Evolutionary conservation across 2,113 vertebrate genomes (phyloP), one percentile per base, ranked within the genome.

Genomic region (Arenaria interpres): DNA sequence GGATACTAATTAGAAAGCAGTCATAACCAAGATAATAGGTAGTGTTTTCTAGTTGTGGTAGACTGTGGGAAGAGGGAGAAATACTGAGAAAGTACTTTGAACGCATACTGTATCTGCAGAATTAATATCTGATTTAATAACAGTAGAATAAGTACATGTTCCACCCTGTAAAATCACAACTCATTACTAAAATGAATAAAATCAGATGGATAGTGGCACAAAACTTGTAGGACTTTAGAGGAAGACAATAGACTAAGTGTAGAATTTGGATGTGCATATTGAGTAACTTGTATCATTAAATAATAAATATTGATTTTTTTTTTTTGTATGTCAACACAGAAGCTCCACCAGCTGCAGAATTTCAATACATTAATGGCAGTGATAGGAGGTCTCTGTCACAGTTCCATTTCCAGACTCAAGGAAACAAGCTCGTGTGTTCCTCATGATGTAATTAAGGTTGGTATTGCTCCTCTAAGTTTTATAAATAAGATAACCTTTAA

Each of bases 351-450:
- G 75, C 98, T 99, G 87, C 99, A 99, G 98, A 99, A 99, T 98
- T 99, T 99, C 96, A 99, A 99, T 97, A 99, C 99, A 12, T 95
- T 99, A 98, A 99, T 99, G 99, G 99, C 99, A 17, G 99, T 99
- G 93, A 99, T 99, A 83, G 99, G 99, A 73, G 99, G 99, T 62
- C 98, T 99, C 8, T 99, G 99, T 86, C 99, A 99, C 97, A 99
- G 99, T 97, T 99, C 99, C 5, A 99, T 99, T 97, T 99, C 99
- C 95, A 98, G 99, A 95, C 99, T 99, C 92, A 99, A 99, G 98
- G 99, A 99, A 96, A 99, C 99, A 89, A 99, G 98, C 82, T 99
- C 99, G 2, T 99, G 99, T 41, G 98, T 99, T 78, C 97, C 99
- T 60, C 98, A 97, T 66, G 99, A 99, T 89, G 98, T 99, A 96